These are phyloP conservation scores for Diarsia dahlii DNA, from an alignment of 2,888 invertebrate genomes.

Conservation along the genomic window DNA sequence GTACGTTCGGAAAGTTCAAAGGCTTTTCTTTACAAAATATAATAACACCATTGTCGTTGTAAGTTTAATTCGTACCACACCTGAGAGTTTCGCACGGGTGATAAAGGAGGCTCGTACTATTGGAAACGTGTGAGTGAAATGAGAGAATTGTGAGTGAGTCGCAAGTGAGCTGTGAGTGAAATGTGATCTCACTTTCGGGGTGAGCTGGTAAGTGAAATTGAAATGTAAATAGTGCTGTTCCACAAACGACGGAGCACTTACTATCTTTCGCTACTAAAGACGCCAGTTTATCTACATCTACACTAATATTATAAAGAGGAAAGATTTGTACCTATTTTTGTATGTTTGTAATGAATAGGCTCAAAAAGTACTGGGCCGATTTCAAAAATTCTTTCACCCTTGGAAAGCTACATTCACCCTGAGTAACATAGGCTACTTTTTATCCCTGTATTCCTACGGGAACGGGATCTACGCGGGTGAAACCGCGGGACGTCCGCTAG, in stretches of 20 bases:
- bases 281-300: too few species aligned
- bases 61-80: conserved; percentile 59
- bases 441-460: too few species aligned
- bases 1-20: conserved; percentile 42
- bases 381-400: too few species aligned
- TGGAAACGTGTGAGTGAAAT: not conserved
- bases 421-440: too few species aligned
- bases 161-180: not conserved
- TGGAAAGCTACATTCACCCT: too few species aligned
- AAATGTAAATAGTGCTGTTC: not conserved
- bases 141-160: not conserved
- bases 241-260: not conserved
- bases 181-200: not conserved
- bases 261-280: too few species aligned
- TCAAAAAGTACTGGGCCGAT: too few species aligned
- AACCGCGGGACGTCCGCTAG: too few species aligned
- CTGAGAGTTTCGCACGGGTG: conserved; percentile 64
- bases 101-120: conserved; percentile 36
- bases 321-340: too few species aligned
- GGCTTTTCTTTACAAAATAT: conserved; percentile 45
- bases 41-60: conserved; percentile 53
- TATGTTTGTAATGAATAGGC: too few species aligned
- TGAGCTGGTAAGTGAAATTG: not conserved
- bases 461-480: too few species aligned
- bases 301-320: too few species aligned